Percentiles rank a stretch among this genome's conserved stretches.
phyloP scores from a whole-genome alignment of 2,797 vertebrate genomes.

The Syngnathus acus region DNA sequence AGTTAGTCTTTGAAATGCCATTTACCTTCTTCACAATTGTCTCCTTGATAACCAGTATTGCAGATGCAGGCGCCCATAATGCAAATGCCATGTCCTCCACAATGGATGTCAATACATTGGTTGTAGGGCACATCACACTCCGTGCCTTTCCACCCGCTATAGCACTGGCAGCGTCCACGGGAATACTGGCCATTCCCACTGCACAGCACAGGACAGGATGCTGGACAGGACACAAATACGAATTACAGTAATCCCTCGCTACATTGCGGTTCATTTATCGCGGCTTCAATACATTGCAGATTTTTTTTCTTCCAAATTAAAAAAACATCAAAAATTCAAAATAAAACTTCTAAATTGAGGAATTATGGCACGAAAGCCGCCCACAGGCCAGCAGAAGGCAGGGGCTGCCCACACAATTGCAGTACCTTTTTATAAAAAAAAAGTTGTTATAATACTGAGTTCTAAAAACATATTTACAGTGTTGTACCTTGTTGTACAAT shows the following conservation, averaged over 20 bases:
- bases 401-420: too few species aligned
- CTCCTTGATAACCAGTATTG: constrained; percentile 94
- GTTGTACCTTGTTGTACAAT: too few species aligned
- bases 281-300: too few species aligned
- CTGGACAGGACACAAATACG: constrained; percentile 53
- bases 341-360: too few species aligned
- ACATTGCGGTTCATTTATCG: too few species aligned
- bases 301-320: too few species aligned
- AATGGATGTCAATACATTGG: constrained; percentile 93
- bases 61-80: constrained; percentile 91
- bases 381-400: too few species aligned
- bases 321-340: too few species aligned
- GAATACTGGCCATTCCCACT: constrained; percentile 96
- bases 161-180: constrained; percentile 93
- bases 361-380: too few species aligned
- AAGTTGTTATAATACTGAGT: too few species aligned
- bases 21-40: constrained; percentile 96
- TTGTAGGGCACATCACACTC: constrained; percentile 90
- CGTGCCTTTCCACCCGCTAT: constrained; percentile 96
- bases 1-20: background rate
- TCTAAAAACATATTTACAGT: too few species aligned
- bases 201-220: constrained; percentile 90
- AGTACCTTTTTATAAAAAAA: too few species aligned
- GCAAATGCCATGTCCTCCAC: constrained; percentile 91
- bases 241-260: background rate